Conservation (phyloP, 2,113 vertebrate genomes). For the Grammomys surdaster region DNA sequence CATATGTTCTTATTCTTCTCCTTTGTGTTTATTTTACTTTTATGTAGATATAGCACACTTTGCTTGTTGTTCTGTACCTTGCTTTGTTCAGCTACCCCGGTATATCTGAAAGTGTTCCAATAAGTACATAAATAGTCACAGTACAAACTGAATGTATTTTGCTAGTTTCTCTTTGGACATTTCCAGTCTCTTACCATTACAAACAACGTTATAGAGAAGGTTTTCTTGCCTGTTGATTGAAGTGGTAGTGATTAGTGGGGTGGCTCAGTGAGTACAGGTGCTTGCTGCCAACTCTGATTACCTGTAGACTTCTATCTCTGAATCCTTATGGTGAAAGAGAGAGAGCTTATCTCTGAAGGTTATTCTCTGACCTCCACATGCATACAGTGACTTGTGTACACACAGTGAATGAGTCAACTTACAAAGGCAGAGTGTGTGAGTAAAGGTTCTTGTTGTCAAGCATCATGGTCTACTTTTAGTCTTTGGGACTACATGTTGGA, state of each 20-base stretch:
- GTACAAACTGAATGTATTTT: neutral
- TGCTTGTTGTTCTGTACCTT: neutral
- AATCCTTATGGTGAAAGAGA: neutral
- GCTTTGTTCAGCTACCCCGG: constrained; percentile 38
- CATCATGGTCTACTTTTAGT: neutral
- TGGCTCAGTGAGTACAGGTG: neutral
- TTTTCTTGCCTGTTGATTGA: constrained; percentile 5
- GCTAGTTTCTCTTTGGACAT: constrained; percentile 31
- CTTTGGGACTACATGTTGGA: neutral
- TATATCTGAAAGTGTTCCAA: constrained; percentile 1
- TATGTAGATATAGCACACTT: neutral
- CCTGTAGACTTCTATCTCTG: neutral
- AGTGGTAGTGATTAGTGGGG: neutral
- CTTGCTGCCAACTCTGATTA: neutral
- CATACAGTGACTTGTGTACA: neutral
- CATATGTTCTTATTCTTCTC: constrained; percentile 30
- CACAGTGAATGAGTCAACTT: neutral
- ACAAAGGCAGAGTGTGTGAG: neutral
- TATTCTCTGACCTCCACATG: neutral
- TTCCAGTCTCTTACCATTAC: constrained; percentile 17
- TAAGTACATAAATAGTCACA: neutral
- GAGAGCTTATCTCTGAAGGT: neutral
- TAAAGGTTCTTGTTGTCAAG: neutral
- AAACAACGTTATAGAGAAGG: neutral
- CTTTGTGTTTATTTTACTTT: neutral